Base-by-base conservation (phyloP, 1,140 invertebrate species). In the Heliconius congener region DNA sequence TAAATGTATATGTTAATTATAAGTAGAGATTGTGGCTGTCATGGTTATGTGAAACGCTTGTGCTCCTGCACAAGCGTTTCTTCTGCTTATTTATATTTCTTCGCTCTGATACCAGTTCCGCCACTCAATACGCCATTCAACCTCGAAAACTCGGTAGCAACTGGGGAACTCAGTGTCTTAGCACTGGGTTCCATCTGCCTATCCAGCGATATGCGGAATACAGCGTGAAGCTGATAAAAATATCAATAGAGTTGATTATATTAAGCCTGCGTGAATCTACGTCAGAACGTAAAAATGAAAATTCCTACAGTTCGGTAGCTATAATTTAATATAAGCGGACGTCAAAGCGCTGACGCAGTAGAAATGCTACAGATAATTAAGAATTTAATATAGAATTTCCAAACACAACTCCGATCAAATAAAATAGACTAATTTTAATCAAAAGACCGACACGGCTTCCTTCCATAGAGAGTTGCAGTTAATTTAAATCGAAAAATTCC, bases 401-500 rank as follows among this genome's bases (percentile, higher is more conserved):
- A 66, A 78, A 87, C 75, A 81, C 82, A 86, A 82, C 81, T 80
- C 72, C 73, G 73, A 87, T 85, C 82, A 81, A 86, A 81, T 81
- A 79, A 81, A 76, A 79, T 78, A 79, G 66, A 84, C 76, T 85
- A 82, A 87, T 86, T 86, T 79, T 78, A 72, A 85, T 86, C 82
- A 88, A 88, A 90, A 83, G 84, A 79, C 77, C 72, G 55, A 72
- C 71, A 81, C 76, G 83, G 82, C 82, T 85, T 87, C 85, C 27
- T 76, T 78, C 76, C 77, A 71, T 55, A 81, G 79, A 77, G 73
- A 82, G 81, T 78, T 88, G 84, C 85, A 87, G 84, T 82, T 85
- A 86, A 88, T 86, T 86, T 87, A 72, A 81, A 86, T 83, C 73
- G 77, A 88, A 90, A 87, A 86, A 88, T 85, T 89, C 84, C 81